Evolutionary conservation across 2,797 vertebrate genomes (phyloP).

Genomic region (Nothura maculosa): DNA sequence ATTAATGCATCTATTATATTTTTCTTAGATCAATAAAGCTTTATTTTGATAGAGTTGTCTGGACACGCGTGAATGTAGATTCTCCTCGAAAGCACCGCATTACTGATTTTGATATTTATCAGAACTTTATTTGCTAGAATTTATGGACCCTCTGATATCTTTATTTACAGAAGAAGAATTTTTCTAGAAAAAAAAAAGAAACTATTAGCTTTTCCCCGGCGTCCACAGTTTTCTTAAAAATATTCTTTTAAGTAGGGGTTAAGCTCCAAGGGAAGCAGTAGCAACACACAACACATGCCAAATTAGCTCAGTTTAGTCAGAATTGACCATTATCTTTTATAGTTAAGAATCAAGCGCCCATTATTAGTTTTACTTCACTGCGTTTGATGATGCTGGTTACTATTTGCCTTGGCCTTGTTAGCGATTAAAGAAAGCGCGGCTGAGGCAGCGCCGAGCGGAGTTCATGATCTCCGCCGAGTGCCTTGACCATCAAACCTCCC

Average conservation of each 20-base stretch:
- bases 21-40: conserved; percentile 72
- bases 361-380: conserved; percentile 77
- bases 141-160: conserved; percentile 61
- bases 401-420: conserved; percentile 80
- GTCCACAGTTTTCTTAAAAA: conserved; percentile 67
- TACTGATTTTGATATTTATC: conserved; percentile 48
- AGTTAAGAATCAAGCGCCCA: conserved; percentile 79
- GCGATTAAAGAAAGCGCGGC: conserved; percentile 72
- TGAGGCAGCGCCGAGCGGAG: conserved; percentile 34
- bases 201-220: conserved; percentile 39
- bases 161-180: conserved; percentile 60
- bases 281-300: conserved; percentile 64
- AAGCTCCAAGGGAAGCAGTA: conserved; percentile 77
- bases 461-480: conserved; percentile 67
- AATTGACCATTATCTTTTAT: conserved; percentile 83
- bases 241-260: conserved; percentile 68
- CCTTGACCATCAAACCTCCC: conserved; percentile 72
- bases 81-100: conserved; percentile 15
- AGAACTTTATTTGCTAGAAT: conserved; percentile 65
- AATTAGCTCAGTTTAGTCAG: conserved; percentile 74
- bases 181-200: no score
- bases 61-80: conserved; percentile 17
- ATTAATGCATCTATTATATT: conserved; percentile 73
- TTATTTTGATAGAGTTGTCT: conserved; percentile 66
- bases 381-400: conserved; percentile 64